These are phyloP conservation scores for Hermodice carunculata DNA, from an alignment of 2,888 invertebrate species.

Conservation along the genomic window DNA sequence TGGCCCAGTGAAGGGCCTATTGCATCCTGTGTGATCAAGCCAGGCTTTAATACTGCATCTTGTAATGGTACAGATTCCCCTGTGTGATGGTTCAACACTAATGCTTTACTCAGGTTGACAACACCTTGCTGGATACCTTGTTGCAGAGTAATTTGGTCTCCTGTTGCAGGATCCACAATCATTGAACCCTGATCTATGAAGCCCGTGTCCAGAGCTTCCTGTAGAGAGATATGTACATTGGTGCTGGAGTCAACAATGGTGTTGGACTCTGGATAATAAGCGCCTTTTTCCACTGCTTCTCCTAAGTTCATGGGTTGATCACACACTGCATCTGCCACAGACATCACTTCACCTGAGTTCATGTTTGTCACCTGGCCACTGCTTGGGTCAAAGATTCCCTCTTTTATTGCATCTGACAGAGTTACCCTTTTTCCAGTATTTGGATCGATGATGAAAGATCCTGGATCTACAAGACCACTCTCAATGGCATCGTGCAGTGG, in stretches of 20 bases:
- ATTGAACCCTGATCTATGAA: slow-evolving; percentile 72
- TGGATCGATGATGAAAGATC: slow-evolving; percentile 77
- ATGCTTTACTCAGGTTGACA: slow-evolving; percentile 70
- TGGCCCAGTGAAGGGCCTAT: no score
- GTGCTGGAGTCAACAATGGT: slow-evolving; percentile 50
- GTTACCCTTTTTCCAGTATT: slow-evolving; percentile 85
- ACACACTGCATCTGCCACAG: slow-evolving; percentile 2
- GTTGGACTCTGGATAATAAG: slow-evolving; percentile 50
- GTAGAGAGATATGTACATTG: slow-evolving; percentile 45
- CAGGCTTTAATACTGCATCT: background rate
- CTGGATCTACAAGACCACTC: slow-evolving; percentile 18
- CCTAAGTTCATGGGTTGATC: slow-evolving; percentile 42
- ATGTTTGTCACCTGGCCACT: slow-evolving; percentile 30
- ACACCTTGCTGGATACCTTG: slow-evolving; percentile 76
- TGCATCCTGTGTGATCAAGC: slow-evolving; percentile 6
- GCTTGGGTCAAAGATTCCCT: slow-evolving; percentile 78
- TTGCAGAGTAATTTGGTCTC: slow-evolving; percentile 85
- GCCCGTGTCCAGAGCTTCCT: slow-evolving; percentile 66
- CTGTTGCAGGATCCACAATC: slow-evolving; percentile 81
- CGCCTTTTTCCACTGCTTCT: slow-evolving; percentile 54
- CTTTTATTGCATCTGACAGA: slow-evolving; percentile 81
- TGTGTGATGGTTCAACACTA: slow-evolving; percentile 80
- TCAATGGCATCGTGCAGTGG: slow-evolving; percentile 51
- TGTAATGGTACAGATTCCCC: slow-evolving; percentile 80
- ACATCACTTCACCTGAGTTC: slow-evolving; percentile 14